Evolutionary conservation across 2,888 invertebrate genomes (phyloP).

Genomic region (Polydrusus pterygomalis): DNA sequence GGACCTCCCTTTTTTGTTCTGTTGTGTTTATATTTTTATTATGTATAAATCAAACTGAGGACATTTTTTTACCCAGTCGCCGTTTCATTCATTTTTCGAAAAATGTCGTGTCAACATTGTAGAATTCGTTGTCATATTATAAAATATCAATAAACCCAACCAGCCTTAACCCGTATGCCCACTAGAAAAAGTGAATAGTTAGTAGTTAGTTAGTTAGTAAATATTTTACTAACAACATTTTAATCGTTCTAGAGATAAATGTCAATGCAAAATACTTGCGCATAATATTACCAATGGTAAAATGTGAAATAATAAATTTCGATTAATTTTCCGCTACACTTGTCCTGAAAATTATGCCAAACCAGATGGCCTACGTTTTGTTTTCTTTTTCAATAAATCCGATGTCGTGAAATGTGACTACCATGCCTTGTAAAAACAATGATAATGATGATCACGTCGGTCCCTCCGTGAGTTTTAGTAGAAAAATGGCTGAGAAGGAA

Average conservation of each 20-base stretch:
- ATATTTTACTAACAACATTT: slow-evolving; percentile 17
- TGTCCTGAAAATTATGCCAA: slow-evolving; percentile 16
- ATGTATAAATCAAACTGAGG: too few species aligned
- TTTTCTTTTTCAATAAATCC: slow-evolving; percentile 3
- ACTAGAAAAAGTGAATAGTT: neutral
- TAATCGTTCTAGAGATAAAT: slow-evolving; percentile 27
- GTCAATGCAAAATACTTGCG: slow-evolving; percentile 23
- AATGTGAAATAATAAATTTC: slow-evolving; percentile 19
- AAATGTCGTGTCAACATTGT: too few species aligned
- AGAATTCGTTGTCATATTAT: neutral
- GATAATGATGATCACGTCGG: slow-evolving; percentile 7
- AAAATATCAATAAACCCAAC: neutral
- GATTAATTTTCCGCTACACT: slow-evolving; percentile 23
- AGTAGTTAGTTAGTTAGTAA: neutral
- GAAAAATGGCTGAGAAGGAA: neutral
- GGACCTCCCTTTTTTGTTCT: too few species aligned
- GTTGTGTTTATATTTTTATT: too few species aligned
- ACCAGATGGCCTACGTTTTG: slow-evolving; percentile 8
- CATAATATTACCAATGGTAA: neutral
- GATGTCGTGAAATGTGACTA: neutral
- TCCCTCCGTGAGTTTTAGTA: neutral
- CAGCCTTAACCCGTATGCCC: neutral
- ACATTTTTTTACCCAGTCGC: too few species aligned
- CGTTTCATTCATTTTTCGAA: too few species aligned
- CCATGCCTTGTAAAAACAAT: slow-evolving; percentile 1